Evolutionary conservation across 2,113 vertebrate genomes (phyloP).

Genomic region (Scartelaos histophorus): DNA sequence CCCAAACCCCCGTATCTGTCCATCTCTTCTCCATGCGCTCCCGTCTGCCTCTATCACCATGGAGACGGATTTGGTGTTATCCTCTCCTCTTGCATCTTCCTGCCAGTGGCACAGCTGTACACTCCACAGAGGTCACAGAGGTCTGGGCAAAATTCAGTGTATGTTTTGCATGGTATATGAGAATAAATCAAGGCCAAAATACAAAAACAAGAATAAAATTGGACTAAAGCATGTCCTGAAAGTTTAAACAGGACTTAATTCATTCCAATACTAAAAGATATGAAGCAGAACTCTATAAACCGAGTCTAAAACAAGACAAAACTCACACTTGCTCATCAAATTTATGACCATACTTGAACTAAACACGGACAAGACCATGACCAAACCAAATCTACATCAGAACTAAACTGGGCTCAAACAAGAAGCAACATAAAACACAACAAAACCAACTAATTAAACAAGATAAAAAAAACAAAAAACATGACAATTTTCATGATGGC

Average conservation of each 20-base stretch:
- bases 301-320: neutral
- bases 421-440: too few species aligned
- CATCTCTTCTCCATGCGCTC: conserved; percentile 41
- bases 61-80: conserved; percentile 52
- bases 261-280: neutral
- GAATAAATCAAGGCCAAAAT: neutral
- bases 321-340: too few species aligned
- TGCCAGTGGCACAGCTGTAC: conserved; percentile 68
- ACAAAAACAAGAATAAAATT: neutral
- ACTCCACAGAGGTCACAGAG: conserved; percentile 50
- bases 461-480: too few species aligned
- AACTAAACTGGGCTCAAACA: too few species aligned
- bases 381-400: too few species aligned
- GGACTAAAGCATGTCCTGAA: neutral
- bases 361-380: too few species aligned
- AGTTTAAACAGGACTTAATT: neutral
- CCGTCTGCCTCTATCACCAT: conserved; percentile 57
- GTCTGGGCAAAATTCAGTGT: neutral
- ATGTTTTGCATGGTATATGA: neutral
- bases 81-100: conserved; percentile 49
- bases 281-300: neutral
- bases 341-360: too few species aligned
- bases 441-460: neutral
- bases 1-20: conserved; percentile 31
- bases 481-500: too few species aligned